These are phyloP conservation scores for Ophiothrix spiculata DNA, from an alignment of 35 echinoderm and acorn worm species.

Conservation along the genomic window DNA sequence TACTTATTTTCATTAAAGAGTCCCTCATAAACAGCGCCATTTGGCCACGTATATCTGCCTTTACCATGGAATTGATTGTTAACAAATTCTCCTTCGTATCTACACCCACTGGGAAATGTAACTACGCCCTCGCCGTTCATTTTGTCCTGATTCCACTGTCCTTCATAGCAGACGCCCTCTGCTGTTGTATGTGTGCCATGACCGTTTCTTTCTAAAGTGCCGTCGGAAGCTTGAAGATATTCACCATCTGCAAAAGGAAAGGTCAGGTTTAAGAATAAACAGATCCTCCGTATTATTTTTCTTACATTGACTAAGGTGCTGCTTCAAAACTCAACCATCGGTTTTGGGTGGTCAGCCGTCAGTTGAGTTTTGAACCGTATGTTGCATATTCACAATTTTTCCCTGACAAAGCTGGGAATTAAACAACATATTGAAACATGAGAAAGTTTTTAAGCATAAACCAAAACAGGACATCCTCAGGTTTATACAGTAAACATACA, in stretches of 20 bases:
- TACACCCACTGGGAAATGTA: slow-evolving; percentile 60
- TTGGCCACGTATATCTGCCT: slow-evolving; percentile 77
- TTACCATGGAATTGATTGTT: slow-evolving; percentile 89
- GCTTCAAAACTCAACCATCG: no score
- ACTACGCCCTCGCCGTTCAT: slow-evolving; percentile 86
- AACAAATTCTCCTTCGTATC: slow-evolving; percentile 86
- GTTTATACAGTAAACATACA: no score
- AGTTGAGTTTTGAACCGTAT: no score
- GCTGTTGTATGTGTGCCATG: slow-evolving; percentile 63
- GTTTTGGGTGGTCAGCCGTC: no score
- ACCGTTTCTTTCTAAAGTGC: slow-evolving; percentile 70
- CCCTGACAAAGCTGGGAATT: no score
- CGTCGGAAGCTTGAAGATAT: slow-evolving; percentile 67
- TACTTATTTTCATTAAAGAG: slow-evolving; percentile 79
- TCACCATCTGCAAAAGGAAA: slow-evolving; percentile 79
- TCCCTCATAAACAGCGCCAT: slow-evolving; percentile 83
- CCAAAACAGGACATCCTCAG: no score
- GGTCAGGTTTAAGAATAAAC: no score
- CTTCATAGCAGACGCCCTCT: slow-evolving; percentile 75
- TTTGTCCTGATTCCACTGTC: slow-evolving; percentile 77
- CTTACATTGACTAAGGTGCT: no score
- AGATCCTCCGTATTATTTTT: no score
- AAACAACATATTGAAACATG: no score
- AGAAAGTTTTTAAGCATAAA: no score
- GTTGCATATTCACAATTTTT: no score